phyloP scores from a whole-genome alignment of 2,888 invertebrate genomes.

The Eupithecia exiguata region DNA sequence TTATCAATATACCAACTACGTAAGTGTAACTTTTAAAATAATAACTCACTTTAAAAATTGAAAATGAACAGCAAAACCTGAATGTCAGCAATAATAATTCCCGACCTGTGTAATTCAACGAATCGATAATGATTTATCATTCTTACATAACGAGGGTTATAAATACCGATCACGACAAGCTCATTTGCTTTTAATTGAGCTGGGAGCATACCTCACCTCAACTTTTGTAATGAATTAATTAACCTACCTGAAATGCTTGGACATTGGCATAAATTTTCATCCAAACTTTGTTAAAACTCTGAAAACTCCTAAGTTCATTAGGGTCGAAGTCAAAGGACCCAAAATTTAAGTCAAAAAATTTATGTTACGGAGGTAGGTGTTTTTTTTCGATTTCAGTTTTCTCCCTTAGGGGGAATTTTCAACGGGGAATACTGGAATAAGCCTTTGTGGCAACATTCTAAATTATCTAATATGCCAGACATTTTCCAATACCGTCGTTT shows the following conservation, averaged over 20 bases:
- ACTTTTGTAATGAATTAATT: conserved; percentile 72
- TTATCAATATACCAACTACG: no score
- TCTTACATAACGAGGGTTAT: conserved; percentile 53
- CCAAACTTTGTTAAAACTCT: conserved; percentile 68
- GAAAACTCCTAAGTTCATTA: conserved; percentile 61
- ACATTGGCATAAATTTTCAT: conserved; percentile 59
- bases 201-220: conserved; percentile 55
- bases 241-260: conserved; percentile 55
- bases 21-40: background rate
- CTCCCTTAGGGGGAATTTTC: background rate
- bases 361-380: no score
- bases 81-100: conserved; percentile 5
- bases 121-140: conserved; percentile 19
- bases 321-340: conserved; percentile 58
- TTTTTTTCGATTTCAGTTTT: background rate
- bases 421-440: background rate
- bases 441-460: background rate
- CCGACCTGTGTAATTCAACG: conserved; percentile 1
- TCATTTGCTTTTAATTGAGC: conserved; percentile 60
- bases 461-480: background rate
- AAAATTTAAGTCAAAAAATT: no score
- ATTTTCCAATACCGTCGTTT: background rate
- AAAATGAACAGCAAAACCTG: conserved; percentile 6
- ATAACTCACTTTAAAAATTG: background rate
- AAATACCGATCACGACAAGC: conserved; percentile 64